Evolutionary conservation across 37 sponge, comb jelly and placozoan species (phyloP).

Genomic region (Aphrocallistes beatrix): DNA sequence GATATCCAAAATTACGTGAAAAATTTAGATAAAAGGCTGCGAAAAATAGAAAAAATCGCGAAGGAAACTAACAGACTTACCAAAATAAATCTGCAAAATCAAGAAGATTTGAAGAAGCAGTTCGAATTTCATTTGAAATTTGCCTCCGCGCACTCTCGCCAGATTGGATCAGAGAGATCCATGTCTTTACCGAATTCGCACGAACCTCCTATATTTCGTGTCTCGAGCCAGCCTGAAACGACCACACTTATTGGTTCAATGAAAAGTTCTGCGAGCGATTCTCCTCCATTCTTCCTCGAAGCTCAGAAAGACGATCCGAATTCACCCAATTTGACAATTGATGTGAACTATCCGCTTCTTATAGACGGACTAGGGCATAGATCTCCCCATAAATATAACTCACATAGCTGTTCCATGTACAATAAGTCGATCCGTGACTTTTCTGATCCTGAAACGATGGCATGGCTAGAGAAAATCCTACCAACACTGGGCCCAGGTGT

Average conservation of each 20-base stretch:
- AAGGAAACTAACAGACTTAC: not conserved
- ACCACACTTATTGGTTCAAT: not conserved
- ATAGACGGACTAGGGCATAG: not conserved
- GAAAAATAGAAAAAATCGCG: not conserved
- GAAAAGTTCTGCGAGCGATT: not conserved
- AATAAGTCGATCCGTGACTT: conserved; percentile 5
- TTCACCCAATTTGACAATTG: not conserved
- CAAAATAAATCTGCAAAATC: not conserved
- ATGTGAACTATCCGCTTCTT: not conserved
- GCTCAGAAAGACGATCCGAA: not conserved
- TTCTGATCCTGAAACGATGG: not conserved
- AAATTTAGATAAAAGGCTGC: not conserved
- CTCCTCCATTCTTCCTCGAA: not conserved
- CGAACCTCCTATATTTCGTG: not conserved
- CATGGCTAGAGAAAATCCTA: not conserved
- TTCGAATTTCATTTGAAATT: not conserved
- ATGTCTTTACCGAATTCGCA: too few relatives aligned
- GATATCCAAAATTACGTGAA: not conserved
- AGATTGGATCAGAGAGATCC: not conserved
- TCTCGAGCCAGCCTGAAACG: not conserved
- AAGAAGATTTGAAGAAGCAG: not conserved
- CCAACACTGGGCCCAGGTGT: not conserved
- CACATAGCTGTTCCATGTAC: conserved; percentile 13
- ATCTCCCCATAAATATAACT: not conserved
- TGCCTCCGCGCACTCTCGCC: not conserved